Percentiles rank a stretch among this genome's conserved stretches.
Conservation (phyloP, 2,113 vertebrate species). For the Oreochromis spilurus region DNA sequence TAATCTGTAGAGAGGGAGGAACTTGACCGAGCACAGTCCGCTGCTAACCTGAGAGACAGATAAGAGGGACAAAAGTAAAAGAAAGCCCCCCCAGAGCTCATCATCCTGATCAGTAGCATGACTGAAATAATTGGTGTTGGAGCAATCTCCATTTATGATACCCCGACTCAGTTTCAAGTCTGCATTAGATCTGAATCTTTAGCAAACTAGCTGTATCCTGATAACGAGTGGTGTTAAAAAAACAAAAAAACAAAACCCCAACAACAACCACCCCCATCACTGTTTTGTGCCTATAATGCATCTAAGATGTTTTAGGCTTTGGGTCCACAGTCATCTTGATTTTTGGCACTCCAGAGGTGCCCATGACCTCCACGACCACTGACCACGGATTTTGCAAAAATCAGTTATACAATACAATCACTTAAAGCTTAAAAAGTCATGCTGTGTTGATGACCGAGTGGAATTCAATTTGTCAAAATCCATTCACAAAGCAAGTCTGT, state of each 20-base stretch:
- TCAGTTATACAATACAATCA: background rate
- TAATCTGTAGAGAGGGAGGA: constrained; percentile 97
- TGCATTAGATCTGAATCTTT: background rate
- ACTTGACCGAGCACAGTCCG: constrained; percentile 84
- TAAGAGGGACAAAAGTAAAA: background rate
- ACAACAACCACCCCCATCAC: rapidly evolving
- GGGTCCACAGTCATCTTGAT: background rate
- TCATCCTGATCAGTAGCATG: background rate
- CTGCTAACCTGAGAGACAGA: constrained; percentile 78
- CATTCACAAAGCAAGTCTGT: background rate
- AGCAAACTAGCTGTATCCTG: background rate
- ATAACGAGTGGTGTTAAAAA: background rate
- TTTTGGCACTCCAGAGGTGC: background rate
- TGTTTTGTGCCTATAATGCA: background rate
- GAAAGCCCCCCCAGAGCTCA: background rate
- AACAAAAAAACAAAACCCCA: too few species aligned
- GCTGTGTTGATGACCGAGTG: background rate
- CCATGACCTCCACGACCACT: background rate
- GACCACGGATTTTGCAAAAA: background rate
- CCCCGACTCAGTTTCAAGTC: rapidly evolving
- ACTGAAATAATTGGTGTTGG: background rate
- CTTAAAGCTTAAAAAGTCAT: background rate
- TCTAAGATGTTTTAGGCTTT: background rate
- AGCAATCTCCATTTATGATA: background rate
- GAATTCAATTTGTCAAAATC: background rate